Evolutionary conservation across 2,888 invertebrate species (phyloP), one percentile per base, ranked within the genome.

Genomic region (Dendrolimus houi): DNA sequence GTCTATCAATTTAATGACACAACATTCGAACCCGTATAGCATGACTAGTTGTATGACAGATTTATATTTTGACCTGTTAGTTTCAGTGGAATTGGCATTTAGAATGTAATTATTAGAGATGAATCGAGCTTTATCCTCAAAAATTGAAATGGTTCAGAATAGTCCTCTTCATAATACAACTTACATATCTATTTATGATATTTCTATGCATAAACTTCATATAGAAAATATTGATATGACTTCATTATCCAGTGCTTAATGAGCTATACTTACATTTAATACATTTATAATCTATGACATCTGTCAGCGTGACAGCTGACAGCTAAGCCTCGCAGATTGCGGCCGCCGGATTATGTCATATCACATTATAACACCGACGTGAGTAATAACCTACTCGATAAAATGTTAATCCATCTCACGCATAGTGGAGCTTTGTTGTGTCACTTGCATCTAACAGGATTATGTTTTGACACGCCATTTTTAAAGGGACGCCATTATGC

Each of bases 341-440:
- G 86, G 82, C 71, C 83, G 74, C 66, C 72, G 80, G 83, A 78
- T 86, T 83, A 84, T 81, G 82, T 82, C 84, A 81, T 75, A 80
- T 82, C 80, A 74, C 62, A 67, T 69, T 12, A 47, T 47, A 47
- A 47, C 47, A 47, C 47, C 47, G 47, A 47, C 47, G 47, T 47
- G 47, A 47, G 47, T 47, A 47, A 47, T 47, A 47, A 47, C 47
- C 47, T 47, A 47, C 47, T 47, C 47, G 47, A 47, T 47, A 47
- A 47, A 47, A 47, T 8, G 47, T 47, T 47, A 47, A 47, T 47
- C 47, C 47, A 47, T 47, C 47, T 47, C 47, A 47, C 47, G 47
- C 47, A 47, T 47, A 47, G 47, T 47, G 47, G 47, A 47, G 47
- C 47, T 47, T 8, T 47, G 47, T 47, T 47, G 12, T 47, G 47